These are phyloP conservation scores for Jacana jacana DNA, from an alignment of 2,113 vertebrate species.

Conservation along the genomic window DNA sequence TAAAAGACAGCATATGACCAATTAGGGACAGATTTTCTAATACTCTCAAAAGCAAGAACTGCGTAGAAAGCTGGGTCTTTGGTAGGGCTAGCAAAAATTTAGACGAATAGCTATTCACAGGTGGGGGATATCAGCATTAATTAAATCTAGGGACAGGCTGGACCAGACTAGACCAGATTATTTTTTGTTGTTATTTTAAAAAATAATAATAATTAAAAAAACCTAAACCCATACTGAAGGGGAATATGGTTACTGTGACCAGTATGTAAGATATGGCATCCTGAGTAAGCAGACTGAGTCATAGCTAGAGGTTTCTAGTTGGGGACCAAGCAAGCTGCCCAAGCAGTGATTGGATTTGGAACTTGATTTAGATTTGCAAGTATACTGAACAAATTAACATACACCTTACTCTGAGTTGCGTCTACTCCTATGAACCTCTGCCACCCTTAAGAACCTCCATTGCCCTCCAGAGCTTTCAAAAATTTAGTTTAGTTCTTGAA, in stretches of 20 bases:
- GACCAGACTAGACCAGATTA: not conserved
- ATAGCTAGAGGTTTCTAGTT: not conserved
- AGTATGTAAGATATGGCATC: not conserved
- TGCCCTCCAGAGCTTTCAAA: not conserved
- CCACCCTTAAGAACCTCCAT: not conserved
- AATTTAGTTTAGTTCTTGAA: not conserved
- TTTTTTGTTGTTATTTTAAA: not conserved
- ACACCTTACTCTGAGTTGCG: not conserved
- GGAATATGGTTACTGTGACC: not conserved
- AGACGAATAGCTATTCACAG: not conserved
- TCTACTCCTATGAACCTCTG: not conserved
- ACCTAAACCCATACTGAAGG: not conserved
- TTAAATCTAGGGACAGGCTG: not conserved
- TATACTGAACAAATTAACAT: not conserved
- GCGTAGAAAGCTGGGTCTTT: not conserved
- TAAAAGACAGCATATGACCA: constrained; percentile 16
- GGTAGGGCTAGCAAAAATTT: not conserved
- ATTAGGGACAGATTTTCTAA: constrained; percentile 14
- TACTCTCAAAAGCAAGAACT: not conserved
- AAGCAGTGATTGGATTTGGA: not conserved
- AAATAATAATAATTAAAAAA: not conserved
- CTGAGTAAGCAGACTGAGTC: not conserved
- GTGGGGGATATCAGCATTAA: not conserved
- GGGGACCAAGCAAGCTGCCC: not conserved
- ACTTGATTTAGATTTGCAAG: not conserved